A percentile compares a stretch with the other conserved stretches of the same genome.
phyloP scores from a whole-genome alignment of 2,797 vertebrate genomes.

The Euphonia xanthogaster region DNA sequence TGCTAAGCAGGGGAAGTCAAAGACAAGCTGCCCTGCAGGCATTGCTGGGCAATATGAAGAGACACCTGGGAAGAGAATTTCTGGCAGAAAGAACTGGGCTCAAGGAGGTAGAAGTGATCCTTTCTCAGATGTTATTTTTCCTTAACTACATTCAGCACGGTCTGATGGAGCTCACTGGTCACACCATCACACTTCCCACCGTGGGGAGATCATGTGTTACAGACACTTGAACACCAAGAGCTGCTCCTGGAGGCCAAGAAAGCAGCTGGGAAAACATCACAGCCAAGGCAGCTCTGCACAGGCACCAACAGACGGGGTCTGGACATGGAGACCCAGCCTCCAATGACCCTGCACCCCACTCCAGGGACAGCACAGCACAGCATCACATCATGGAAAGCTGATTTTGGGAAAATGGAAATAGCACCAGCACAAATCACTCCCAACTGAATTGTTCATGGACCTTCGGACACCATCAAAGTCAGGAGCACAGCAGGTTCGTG shows the following conservation, averaged over 20 bases:
- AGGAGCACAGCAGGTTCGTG: neutral
- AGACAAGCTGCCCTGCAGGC: neutral
- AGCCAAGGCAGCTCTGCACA: neutral
- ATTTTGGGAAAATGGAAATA: neutral
- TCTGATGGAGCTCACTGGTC: neutral
- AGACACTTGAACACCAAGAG: fast-evolving
- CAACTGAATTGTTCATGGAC: neutral
- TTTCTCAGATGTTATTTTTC: neutral
- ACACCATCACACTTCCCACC: fast-evolving
- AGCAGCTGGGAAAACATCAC: neutral
- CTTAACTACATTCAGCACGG: fast-evolving
- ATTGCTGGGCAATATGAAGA: neutral
- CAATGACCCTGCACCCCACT: fast-evolving
- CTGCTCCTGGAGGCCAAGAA: neutral
- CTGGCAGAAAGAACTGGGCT: neutral
- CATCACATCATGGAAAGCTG: neutral
- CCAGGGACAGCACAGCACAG: neutral
- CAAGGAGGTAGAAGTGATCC: neutral
- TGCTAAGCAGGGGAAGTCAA: neutral
- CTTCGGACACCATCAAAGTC: neutral
- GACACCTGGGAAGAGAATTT: neutral
- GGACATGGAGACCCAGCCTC: fast-evolving
- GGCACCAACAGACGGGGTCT: neutral
- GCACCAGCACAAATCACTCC: neutral
- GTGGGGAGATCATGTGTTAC: fast-evolving